Evolutionary conservation across 2,888 invertebrate genomes (phyloP), one percentile per base, ranked within the genome.

Genomic region (Apamea sordens): DNA sequence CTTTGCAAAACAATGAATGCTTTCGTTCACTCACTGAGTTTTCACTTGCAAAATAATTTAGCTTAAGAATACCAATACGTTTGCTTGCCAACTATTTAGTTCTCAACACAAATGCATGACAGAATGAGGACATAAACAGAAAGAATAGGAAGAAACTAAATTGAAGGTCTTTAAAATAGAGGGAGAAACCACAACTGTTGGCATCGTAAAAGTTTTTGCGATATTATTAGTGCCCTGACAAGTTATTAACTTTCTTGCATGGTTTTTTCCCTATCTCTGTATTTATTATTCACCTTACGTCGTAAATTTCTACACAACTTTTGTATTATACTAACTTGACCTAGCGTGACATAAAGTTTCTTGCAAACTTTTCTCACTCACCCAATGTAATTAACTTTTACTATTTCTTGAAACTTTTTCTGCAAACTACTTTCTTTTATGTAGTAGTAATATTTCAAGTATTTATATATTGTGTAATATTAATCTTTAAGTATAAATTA

Each of bases 11-110:
- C n/a, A 68, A 73, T 59, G 0, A 80, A 79, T 83, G 86, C 88
- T 90, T 86, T 79, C 75, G 74, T 83, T 79, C 87, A 90, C 90
- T 75, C 64, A 77, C 76, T 67, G 69, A 77, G 47, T 74, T 83
- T 32, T 74, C 84, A 87, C 84, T 73, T 73, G 84, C 79, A 79
- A 77, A 65, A 76, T 64, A 65, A 76, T 61, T 28, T 75, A 64
- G 79, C 67, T 77, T 65, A 47, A 75, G 10, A 72, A 44, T 69
- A 74, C 50, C 32, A 79, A 71, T 84, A 84, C 15, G 32, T 59
- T 69, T 79, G 85, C 85, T 79, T 81, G 21, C 21, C 47, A 79
- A 82, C n/a, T 59, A 44, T 53, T 72, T 18, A 63, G 65, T 71
- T 44, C 53, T 77, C 47, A 6, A 68, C 59, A 74, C 56, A 32